Conservation (phyloP, 1,140 invertebrate species). For the Tachypleus tridentatus region DNA sequence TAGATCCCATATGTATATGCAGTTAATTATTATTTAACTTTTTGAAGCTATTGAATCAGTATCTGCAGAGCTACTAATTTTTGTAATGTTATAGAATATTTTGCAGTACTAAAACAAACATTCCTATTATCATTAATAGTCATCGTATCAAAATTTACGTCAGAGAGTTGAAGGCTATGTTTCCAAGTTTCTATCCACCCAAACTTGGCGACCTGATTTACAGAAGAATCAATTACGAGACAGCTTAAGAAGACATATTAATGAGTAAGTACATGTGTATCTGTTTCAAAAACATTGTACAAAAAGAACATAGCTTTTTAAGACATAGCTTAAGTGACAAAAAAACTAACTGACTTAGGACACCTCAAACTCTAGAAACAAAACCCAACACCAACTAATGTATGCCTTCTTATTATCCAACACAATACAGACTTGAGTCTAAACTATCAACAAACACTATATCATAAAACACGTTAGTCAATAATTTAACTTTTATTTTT, state of each 20-base stretch:
- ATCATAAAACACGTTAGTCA: no score
- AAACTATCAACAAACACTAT: no score
- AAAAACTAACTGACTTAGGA: no score
- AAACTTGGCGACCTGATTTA: constrained; percentile 70
- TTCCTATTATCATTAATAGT: constrained; percentile 40
- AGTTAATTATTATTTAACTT: not conserved
- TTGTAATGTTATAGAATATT: constrained; percentile 5
- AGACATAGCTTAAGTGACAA: no score
- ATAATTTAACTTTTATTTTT: no score
- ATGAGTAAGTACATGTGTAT: constrained; percentile 51
- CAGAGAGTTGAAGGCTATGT: constrained; percentile 80
- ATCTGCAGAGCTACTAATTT: not conserved
- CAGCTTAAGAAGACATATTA: constrained; percentile 71
- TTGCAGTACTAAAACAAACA: constrained; percentile 14
- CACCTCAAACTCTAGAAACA: no score
- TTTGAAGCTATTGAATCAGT: constrained; percentile 1
- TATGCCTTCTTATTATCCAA: no score
- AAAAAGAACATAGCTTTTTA: no score
- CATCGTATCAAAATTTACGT: constrained; percentile 83
- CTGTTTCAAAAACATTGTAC: no score
- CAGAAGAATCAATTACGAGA: constrained; percentile 89
- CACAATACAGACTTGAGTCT: no score
- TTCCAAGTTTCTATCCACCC: constrained; percentile 59
- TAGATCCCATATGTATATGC: no score
- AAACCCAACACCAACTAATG: no score